phyloP scores from a whole-genome alignment of 2,888 invertebrate genomes.

The Cephus rjabovi region DNA sequence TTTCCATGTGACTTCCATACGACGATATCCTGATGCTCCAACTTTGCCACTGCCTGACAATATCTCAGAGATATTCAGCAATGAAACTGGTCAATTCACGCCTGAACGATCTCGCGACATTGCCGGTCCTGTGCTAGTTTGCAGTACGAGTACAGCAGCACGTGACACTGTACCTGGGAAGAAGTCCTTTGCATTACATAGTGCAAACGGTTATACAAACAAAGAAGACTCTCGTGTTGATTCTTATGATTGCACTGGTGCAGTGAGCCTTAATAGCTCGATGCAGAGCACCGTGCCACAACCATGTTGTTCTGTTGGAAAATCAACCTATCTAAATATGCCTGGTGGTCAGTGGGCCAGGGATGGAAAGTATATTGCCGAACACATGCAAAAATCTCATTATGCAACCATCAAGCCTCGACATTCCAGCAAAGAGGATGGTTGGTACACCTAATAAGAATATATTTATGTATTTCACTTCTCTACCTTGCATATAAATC shows the following conservation, averaged over 20 bases:
- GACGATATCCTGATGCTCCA: conserved; percentile 70
- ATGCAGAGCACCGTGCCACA: conserved; percentile 84
- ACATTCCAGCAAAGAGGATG: neutral
- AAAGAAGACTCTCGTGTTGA: conserved; percentile 68
- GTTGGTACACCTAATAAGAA: no score
- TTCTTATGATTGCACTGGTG: conserved; percentile 77
- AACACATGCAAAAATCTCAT: conserved; percentile 76
- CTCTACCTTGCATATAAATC: no score
- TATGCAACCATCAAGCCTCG: conserved; percentile 64
- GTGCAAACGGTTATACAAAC: neutral
- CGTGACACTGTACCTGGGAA: conserved; percentile 43
- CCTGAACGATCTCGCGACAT: conserved; percentile 75
- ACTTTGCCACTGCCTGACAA: conserved; percentile 73
- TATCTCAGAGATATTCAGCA: conserved; percentile 73
- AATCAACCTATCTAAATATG: conserved; percentile 77
- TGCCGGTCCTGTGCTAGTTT: conserved; percentile 71
- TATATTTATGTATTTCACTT: no score
- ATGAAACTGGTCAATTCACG: conserved; percentile 75
- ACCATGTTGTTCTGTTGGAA: conserved; percentile 70
- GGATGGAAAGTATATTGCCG: conserved; percentile 77
- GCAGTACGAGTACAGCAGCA: conserved; percentile 53
- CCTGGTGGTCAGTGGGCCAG: conserved; percentile 80
- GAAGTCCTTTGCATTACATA: conserved; percentile 14
- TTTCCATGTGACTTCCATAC: conserved; percentile 68
- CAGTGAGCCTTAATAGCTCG: conserved; percentile 75